Evolutionary conservation across 2,888 invertebrate species (phyloP).

Genomic region (Ecdyonurus torrentis): DNA sequence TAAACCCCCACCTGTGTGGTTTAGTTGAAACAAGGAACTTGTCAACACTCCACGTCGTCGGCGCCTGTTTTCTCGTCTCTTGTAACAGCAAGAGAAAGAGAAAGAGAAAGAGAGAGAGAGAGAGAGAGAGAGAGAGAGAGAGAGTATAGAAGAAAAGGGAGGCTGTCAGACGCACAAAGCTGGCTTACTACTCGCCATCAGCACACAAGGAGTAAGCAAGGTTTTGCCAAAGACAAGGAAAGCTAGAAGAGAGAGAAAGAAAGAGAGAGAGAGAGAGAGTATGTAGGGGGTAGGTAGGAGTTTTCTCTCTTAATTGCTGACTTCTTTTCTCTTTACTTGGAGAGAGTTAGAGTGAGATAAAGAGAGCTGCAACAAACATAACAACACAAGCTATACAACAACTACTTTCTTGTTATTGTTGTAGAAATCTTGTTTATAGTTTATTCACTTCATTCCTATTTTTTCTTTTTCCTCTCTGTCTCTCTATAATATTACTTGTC

Average conservation of each 20-base stretch:
- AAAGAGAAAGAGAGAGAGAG: background rate
- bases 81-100: too few species aligned
- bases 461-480: background rate
- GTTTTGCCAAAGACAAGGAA: background rate
- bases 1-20: background rate
- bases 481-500: background rate
- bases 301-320: background rate
- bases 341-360: background rate
- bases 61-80: background rate
- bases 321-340: background rate
- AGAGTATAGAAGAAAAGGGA: background rate
- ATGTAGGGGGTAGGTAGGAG: too few species aligned
- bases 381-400: too few species aligned
- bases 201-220: background rate
- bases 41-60: background rate
- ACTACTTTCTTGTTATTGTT: too few species aligned
- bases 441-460: background rate
- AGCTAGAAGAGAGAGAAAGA: background rate
- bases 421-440: background rate
- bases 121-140: background rate
- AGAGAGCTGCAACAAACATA: background rate
- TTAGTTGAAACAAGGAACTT: background rate
- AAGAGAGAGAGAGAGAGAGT: too few species aligned
- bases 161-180: slow-evolving; percentile 1
- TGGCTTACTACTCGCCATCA: background rate